These are phyloP conservation scores for Drosophila borborema DNA, from an alignment of 2,888 invertebrate genomes.

Conservation along the genomic window DNA sequence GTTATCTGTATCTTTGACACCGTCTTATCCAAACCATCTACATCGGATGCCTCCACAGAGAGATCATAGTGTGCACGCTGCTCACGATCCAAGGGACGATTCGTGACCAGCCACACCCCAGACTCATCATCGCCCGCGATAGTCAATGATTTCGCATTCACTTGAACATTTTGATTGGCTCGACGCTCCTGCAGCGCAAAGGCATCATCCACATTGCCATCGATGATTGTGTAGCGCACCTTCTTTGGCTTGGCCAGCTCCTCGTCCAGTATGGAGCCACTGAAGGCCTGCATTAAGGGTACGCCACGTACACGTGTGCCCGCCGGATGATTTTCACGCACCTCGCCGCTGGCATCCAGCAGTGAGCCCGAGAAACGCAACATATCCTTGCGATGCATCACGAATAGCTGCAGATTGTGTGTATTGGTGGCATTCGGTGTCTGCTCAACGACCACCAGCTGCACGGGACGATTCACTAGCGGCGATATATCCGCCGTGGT, in stretches of 20 bases:
- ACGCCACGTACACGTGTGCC: slow-evolving; percentile 90
- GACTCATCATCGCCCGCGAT: slow-evolving; percentile 86
- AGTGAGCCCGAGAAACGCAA: slow-evolving; percentile 90
- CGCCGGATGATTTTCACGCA: slow-evolving; percentile 91
- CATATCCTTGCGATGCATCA: slow-evolving; percentile 93
- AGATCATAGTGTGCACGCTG: slow-evolving; percentile 89
- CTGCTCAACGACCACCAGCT: slow-evolving; percentile 93
- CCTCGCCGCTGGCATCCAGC: slow-evolving; percentile 88
- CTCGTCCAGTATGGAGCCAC: slow-evolving; percentile 85
- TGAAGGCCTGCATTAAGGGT: slow-evolving; percentile 90
- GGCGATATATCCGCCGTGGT: slow-evolving; percentile 94
- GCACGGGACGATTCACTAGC: slow-evolving; percentile 92
- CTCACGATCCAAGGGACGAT: slow-evolving; percentile 92
- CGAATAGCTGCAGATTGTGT: slow-evolving; percentile 92
- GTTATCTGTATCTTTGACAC: slow-evolving; percentile 91
- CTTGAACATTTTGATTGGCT: slow-evolving; percentile 67
- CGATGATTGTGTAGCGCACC: slow-evolving; percentile 92
- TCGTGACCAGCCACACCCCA: slow-evolving; percentile 91
- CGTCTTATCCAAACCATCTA: slow-evolving; percentile 92
- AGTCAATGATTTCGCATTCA: slow-evolving; percentile 67
- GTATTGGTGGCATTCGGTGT: slow-evolving; percentile 92
- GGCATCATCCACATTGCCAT: slow-evolving; percentile 90
- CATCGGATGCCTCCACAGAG: slow-evolving; percentile 92
- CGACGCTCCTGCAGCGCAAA: slow-evolving; percentile 88
- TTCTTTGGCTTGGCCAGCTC: slow-evolving; percentile 83